Conservation (phyloP, 2,797 vertebrate genomes). For the Pogonophryne albipinna region DNA sequence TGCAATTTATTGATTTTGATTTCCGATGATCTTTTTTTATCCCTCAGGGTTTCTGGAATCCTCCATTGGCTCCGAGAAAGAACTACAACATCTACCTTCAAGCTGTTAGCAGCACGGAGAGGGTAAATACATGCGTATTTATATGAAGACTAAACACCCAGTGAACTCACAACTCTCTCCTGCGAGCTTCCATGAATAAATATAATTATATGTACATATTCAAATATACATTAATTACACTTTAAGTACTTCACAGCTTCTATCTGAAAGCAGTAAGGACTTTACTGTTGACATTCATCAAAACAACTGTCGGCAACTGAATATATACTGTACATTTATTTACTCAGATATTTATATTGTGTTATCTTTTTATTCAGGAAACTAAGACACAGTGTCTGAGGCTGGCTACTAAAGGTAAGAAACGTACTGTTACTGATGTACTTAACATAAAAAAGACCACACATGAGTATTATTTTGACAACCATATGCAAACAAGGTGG, state of each 20-base stretch:
- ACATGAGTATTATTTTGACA: constrained; percentile 5
- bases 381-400: constrained; percentile 98
- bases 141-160: constrained; percentile 26
- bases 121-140: constrained; percentile 82
- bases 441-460: neutral
- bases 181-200: constrained; percentile 21
- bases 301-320: neutral
- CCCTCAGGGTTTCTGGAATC: constrained; percentile 93
- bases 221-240: constrained; percentile 7
- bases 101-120: constrained; percentile 98
- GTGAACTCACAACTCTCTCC: neutral
- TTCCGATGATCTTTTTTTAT: constrained; percentile 15
- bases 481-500: neutral
- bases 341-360: constrained; percentile 17
- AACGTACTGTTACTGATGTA: neutral
- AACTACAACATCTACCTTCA: constrained; percentile 99
- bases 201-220: constrained; percentile 3
- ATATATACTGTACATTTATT: neutral
- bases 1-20: no score
- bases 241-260: constrained; percentile 6
- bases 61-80: constrained; percentile 94
- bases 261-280: neutral
- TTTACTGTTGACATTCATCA: neutral
- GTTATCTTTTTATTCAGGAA: constrained; percentile 87
- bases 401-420: constrained; percentile 99